These are phyloP conservation scores for Hecatera dysodea DNA, from an alignment of 2,888 invertebrate genomes.

Conservation along the genomic window DNA sequence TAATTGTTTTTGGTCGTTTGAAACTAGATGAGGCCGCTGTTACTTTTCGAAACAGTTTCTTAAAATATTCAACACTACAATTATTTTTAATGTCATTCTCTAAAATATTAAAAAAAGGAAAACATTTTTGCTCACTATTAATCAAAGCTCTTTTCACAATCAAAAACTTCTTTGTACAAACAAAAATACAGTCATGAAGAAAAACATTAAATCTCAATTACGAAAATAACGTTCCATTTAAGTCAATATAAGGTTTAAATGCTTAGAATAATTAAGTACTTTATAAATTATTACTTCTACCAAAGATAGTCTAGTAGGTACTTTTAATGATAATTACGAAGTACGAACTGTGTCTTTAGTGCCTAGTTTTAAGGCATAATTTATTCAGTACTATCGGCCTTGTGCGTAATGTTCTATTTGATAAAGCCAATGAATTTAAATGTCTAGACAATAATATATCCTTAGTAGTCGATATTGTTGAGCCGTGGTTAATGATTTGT, in stretches of 20 bases:
- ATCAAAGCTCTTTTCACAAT: no score
- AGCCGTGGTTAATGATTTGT: slow-evolving; percentile 15
- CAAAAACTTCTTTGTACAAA: neutral
- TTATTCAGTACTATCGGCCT: slow-evolving; percentile 38
- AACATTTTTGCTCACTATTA: no score
- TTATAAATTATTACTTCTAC: slow-evolving; percentile 10
- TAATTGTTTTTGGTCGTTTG: no score
- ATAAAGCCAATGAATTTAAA: slow-evolving; percentile 45
- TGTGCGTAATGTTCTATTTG: slow-evolving; percentile 17
- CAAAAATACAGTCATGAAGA: neutral
- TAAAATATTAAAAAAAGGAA: no score
- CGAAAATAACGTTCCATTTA: slow-evolving; percentile 2
- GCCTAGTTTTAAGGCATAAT: slow-evolving; percentile 19
- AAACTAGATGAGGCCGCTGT: no score
- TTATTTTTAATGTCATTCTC: no score
- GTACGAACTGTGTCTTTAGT: neutral
- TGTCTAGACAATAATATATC: slow-evolving; percentile 28
- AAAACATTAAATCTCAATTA: neutral
- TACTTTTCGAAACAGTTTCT: no score
- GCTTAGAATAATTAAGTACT: slow-evolving; percentile 1
- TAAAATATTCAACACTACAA: no score
- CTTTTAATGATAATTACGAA: slow-evolving; percentile 29
- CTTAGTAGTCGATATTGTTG: slow-evolving; percentile 11
- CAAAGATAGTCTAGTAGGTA: neutral
- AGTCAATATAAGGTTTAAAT: slow-evolving; percentile 1